Conservation (phyloP, 2,113 vertebrate genomes). For the Pampusana beccarii region DNA sequence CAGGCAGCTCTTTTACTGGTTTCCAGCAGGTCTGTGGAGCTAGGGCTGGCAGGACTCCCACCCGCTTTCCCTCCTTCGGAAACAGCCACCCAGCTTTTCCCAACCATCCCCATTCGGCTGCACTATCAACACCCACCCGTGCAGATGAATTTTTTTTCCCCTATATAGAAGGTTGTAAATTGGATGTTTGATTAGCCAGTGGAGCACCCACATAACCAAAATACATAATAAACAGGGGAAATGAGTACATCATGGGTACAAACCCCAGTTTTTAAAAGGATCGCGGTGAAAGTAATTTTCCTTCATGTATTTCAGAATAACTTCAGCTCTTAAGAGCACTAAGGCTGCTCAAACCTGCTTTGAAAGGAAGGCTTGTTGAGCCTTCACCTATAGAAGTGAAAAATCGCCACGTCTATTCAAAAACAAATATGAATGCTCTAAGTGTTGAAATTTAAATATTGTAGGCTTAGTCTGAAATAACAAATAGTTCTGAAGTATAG, state of each 20-base stretch:
- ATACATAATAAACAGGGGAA: not conserved
- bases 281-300: not conserved
- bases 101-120: fast-evolving
- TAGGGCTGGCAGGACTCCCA: not conserved
- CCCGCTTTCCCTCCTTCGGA: not conserved
- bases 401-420: not conserved
- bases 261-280: not conserved
- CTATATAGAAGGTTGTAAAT: fast-evolving
- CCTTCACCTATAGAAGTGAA: not conserved
- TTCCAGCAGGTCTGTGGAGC: not conserved
- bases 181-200: not conserved
- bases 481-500: not conserved
- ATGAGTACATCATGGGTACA: not conserved
- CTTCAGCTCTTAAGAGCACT: not conserved
- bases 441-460: not conserved
- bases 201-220: not conserved
- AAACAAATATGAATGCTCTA: not conserved
- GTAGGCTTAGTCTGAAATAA: not conserved
- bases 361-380: not conserved
- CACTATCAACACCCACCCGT: fast-evolving
- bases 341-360: not conserved
- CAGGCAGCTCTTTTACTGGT: not conserved
- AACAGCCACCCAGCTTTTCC: not conserved
- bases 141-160: fast-evolving
- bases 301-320: fast-evolving